Conservation (phyloP, 2,888 invertebrate species). For the Mythimna impura region DNA sequence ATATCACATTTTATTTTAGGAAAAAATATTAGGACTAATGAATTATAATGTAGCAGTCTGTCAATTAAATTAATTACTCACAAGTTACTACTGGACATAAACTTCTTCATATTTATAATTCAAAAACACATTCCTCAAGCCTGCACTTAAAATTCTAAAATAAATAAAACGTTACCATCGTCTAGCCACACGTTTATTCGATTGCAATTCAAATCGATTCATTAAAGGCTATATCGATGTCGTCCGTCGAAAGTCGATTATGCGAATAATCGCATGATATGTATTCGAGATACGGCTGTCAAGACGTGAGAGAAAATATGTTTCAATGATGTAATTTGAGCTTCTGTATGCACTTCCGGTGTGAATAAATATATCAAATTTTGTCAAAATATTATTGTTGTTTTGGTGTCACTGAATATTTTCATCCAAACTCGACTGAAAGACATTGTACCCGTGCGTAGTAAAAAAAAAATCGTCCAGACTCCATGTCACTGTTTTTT, state of each 20-base stretch:
- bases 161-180: conserved; percentile 44
- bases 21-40: too few species aligned
- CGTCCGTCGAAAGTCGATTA: conserved; percentile 71
- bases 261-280: conserved; percentile 75
- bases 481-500: too few species aligned
- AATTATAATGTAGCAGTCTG: too few species aligned
- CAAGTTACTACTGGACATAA: too few species aligned
- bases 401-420: too few species aligned
- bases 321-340: conserved; percentile 56
- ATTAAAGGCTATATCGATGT: conserved; percentile 68
- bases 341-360: conserved; percentile 41
- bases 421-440: too few species aligned
- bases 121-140: background rate
- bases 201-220: conserved; percentile 67
- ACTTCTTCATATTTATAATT: background rate
- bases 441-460: too few species aligned
- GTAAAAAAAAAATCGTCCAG: too few species aligned
- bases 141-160: conserved; percentile 6
- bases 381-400: too few species aligned
- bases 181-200: conserved; percentile 44
- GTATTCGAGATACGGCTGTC: conserved; percentile 70
- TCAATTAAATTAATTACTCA: too few species aligned
- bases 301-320: conserved; percentile 76
- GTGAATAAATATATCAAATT: background rate
- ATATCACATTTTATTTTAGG: too few species aligned